phyloP scores from a whole-genome alignment of 2,888 invertebrate species.

The Arrhopalites spinosus region DNA sequence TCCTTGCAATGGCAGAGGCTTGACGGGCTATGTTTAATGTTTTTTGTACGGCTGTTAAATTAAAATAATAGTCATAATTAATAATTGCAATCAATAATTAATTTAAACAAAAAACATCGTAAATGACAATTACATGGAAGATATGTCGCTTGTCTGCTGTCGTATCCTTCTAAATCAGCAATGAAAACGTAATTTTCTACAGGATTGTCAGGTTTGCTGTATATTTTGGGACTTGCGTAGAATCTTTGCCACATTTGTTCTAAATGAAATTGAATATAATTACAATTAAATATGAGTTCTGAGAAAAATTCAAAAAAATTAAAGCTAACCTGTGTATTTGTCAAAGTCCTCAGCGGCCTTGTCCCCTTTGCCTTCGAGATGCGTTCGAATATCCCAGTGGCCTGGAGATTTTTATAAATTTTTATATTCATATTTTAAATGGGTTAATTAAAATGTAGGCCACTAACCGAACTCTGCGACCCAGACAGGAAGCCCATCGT shows the following conservation, averaged over 20 bases:
- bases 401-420: background rate
- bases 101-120: background rate
- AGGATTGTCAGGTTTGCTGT: background rate
- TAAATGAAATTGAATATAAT: background rate
- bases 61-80: background rate
- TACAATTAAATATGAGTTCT: background rate
- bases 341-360: background rate
- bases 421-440: background rate
- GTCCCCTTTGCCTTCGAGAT: background rate
- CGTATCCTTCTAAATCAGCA: background rate
- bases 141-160: background rate
- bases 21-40: background rate
- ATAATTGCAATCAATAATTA: background rate
- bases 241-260: constrained; percentile 3
- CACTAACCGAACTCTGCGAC: background rate
- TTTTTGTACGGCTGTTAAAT: background rate
- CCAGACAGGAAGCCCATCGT: background rate
- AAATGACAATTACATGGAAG: background rate
- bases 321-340: constrained; percentile 3
- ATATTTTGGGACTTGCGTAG: background rate
- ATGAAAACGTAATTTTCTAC: background rate
- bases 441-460: background rate
- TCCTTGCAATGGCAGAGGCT: background rate
- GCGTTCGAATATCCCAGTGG: background rate
- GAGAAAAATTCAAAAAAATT: background rate